A percentile compares a stretch with the other conserved stretches of the same genome.
These are phyloP conservation scores for Anoplius nigerrimus DNA, from an alignment of 2,888 invertebrate genomes.

Conservation along the genomic window DNA sequence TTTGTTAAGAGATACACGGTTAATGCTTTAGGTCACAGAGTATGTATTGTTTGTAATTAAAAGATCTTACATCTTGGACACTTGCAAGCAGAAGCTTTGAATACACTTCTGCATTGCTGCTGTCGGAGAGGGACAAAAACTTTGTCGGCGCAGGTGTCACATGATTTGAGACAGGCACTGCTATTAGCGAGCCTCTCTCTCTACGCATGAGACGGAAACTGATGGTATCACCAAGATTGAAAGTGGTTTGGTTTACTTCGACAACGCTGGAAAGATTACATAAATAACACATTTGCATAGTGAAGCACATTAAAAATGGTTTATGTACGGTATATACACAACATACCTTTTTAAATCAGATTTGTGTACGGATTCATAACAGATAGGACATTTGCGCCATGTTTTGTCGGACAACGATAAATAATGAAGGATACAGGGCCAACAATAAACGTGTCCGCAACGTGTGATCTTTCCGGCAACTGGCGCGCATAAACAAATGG, in stretches of 20 bases:
- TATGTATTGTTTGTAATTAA: neutral
- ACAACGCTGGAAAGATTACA: slow-evolving; percentile 80
- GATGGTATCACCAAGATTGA: slow-evolving; percentile 81
- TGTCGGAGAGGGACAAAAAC: slow-evolving; percentile 75
- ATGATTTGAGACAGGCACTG: slow-evolving; percentile 76
- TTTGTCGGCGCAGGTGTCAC: slow-evolving; percentile 61
- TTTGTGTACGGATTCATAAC: slow-evolving; percentile 87
- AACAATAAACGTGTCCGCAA: slow-evolving; percentile 97
- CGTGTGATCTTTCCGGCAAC: slow-evolving; percentile 93
- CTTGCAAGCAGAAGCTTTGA: slow-evolving; percentile 88
- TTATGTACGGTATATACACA: neutral
- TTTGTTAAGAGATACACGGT: slow-evolving; percentile 3
- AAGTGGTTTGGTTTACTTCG: slow-evolving; percentile 76
- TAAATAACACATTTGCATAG: neutral
- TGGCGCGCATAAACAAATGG: slow-evolving; percentile 93
- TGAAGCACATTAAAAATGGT: neutral
- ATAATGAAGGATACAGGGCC: slow-evolving; percentile 96
- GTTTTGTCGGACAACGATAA: slow-evolving; percentile 89
- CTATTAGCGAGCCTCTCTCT: slow-evolving; percentile 80
- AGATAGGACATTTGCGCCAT: slow-evolving; percentile 94
- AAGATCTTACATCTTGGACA: slow-evolving; percentile 79
- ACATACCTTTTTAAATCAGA: slow-evolving; percentile 88
- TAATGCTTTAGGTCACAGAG: neutral
- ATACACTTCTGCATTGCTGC: slow-evolving; percentile 78
- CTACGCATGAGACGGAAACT: slow-evolving; percentile 91